Evolutionary conservation across 2,797 vertebrate species (phyloP), one percentile per base, ranked within the genome.

Genomic region (Lutjanus campechanus): DNA sequence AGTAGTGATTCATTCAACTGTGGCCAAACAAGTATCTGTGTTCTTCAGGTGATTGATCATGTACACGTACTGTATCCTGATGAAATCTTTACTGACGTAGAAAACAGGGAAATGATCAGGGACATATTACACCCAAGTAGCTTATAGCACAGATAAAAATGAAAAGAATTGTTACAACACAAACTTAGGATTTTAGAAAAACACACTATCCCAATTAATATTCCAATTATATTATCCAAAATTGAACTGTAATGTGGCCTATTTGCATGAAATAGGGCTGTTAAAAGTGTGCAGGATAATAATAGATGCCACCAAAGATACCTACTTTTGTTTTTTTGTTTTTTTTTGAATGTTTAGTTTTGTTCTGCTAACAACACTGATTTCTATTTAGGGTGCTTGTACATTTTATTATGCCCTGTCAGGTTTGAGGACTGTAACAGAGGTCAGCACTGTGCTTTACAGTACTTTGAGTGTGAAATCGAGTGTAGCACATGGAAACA

Each of bases 361-460:
- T 13, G 25, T 49, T 65, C 36, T 12, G n/a, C 29, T 40, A 4
- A 46, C 29, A 63, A 29, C 43, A 43, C 16, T 11, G 43, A 51
- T 46, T 13, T 65, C 7, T 62, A 12, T 64, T 58, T 11, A 11
- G 41, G 11, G 55, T 7, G 20, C n/a, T 36, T 61, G n/a, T 62
- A 17, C 53, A 20, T 55, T 64, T 59, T 43, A 0, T 40, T 47
- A 49, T 29, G 20, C 51, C n/a, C 66, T 6, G 11, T 47, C 74
- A 56, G 15, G 64, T 72, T 25, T 54, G 16, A 69, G 22, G 60
- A 63, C 55, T 55, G 71, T 59, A 7, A 60, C 1, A 10, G 70
- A 50, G 46, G 58, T 50, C 25, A 46, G 8, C 44, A 4, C 9
- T 0, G 17, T n/a, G 9, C 1, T 53, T 11, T 41, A 11, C 62